Base-by-base conservation (phyloP, 2,113 vertebrate species). In the Laterallus jamaicensis region DNA sequence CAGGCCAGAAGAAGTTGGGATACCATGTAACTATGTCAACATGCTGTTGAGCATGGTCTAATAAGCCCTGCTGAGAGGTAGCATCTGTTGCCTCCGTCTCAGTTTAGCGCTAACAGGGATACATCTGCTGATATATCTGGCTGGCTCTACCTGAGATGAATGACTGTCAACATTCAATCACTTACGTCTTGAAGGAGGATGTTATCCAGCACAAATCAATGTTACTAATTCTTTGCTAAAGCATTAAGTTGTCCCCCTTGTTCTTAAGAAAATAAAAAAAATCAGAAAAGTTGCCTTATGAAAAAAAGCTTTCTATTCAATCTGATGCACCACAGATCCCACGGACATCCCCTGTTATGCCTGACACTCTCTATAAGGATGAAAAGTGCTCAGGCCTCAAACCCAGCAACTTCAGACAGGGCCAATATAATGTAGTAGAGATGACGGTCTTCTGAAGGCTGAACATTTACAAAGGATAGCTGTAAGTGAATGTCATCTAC, bases 11-110 rank as follows among this genome's bases (percentile, higher is more conserved):
- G 85, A 86, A 81, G 56, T 1, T 92, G 77, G 64, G 83, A 93
- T 78, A 78, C 29, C 2, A 2, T 31, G 20, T 64, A 78, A 70
- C 69, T 60, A 24, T 82, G 77, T 82, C 74, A 91, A 54, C 54
- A 58, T 76, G 69, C 49, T 56, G 35, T 9, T 84, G 81, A 59
- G 66, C 62, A 40, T 66, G 62, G 91, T 54, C 74, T 93, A 79
- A 87, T 85, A 91, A 95, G 69, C 62, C 77, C 40, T 84, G 91
- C 62, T 92, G 92, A 97, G 95, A 89, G 91, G 49, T 12, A 93
- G 74, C 86, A 89, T 92, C 66, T 95, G 83, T 71, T 93, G 67
- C 54, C 50, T 89, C 62, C 24, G 1, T 87, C 83, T 84, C 86
- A 84, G 83, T 79, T 89, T 78, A 83, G 60, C 1, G 4, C 56